Percentiles rank a stretch among this genome's conserved stretches.
Conservation (phyloP, 2,113 vertebrate species). For the Amazona guildingii region DNA sequence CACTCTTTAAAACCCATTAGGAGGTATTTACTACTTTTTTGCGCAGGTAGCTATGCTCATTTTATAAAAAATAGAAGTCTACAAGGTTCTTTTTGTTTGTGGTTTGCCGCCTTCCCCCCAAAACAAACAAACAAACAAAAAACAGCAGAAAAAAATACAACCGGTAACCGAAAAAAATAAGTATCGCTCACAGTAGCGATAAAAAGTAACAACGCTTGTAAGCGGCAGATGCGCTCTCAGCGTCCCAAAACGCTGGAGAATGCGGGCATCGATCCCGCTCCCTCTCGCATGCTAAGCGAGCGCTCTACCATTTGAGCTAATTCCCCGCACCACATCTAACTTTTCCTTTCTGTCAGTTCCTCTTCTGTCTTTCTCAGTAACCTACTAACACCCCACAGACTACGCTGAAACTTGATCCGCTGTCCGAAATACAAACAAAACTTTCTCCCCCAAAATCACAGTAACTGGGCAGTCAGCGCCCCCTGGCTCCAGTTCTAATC, state of each 20-base stretch:
- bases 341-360: rapidly evolving
- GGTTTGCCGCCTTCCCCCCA: not conserved
- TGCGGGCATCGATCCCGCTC: slow-evolving; percentile 79
- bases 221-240: not conserved
- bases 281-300: slow-evolving; percentile 77
- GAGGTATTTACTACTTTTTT: not conserved
- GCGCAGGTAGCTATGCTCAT: not conserved
- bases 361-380: rapidly evolving
- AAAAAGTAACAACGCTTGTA: rapidly evolving
- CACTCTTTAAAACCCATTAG: not conserved
- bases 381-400: rapidly evolving
- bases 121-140: too few relatives aligned
- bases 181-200: rapidly evolving
- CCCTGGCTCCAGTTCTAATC: not conserved
- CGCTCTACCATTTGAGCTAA: slow-evolving; percentile 81
- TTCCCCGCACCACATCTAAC: rapidly evolving
- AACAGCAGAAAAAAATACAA: not conserved
- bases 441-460: rapidly evolving
- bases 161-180: not conserved
- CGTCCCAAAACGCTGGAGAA: slow-evolving; percentile 65
- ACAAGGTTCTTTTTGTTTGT: not conserved
- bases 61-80: not conserved
- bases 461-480: not conserved
- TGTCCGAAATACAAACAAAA: rapidly evolving
- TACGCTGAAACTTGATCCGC: rapidly evolving